phyloP scores from a whole-genome alignment of 2,888 invertebrate species.

The Heterodera filipjevi region DNA sequence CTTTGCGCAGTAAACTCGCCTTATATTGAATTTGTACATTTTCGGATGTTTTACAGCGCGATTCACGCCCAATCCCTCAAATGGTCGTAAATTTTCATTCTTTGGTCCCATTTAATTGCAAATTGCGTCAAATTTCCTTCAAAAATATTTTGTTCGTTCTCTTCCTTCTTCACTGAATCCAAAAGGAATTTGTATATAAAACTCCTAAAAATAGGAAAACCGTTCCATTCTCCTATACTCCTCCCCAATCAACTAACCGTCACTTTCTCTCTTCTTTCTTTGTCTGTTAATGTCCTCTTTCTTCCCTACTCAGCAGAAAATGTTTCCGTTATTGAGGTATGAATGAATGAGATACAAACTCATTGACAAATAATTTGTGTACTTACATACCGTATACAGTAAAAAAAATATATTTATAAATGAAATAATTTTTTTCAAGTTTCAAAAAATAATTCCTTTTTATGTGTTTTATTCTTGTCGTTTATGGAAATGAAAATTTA shows the following conservation, averaged over 20 bases:
- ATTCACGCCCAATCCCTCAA: constrained; percentile 5
- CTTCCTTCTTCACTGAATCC: not conserved
- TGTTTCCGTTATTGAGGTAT: constrained; percentile 7
- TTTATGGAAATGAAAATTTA: no score
- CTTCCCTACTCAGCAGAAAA: constrained; percentile 6
- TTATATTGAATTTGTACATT: constrained; percentile 6
- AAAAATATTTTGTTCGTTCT: not conserved
- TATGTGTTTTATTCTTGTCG: no score
- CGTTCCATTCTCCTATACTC: not conserved
- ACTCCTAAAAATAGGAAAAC: not conserved
- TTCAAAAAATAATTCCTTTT: no score
- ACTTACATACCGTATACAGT: no score
- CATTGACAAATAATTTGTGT: no score
- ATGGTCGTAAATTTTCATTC: not conserved
- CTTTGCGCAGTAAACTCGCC: constrained; percentile 5
- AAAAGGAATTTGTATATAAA: not conserved
- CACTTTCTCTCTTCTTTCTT: not conserved
- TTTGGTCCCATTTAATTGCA: not conserved
- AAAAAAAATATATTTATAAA: no score
- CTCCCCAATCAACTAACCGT: not conserved
- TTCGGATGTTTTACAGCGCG: constrained; percentile 6
- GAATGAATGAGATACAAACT: not conserved
- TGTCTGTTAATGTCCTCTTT: not conserved
- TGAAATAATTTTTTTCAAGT: no score
- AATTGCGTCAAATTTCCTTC: not conserved